These are phyloP conservation scores for Phengaris alcon DNA, from an alignment of 2,888 invertebrate species.

Conservation along the genomic window DNA sequence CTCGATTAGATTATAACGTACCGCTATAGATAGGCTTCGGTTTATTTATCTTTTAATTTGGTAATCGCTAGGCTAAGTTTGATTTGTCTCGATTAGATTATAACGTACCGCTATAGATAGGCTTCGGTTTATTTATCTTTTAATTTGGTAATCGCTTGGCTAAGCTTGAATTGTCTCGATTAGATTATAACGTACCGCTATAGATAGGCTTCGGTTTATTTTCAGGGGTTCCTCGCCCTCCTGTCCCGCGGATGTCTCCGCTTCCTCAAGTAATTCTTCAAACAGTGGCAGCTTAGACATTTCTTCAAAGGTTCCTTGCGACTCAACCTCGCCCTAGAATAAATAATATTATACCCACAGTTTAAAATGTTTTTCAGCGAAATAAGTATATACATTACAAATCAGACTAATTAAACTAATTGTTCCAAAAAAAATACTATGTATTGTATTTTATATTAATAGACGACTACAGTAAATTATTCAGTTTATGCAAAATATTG, in stretches of 20 bases:
- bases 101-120: conserved; percentile 61
- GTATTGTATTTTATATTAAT: too few relatives aligned
- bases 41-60: neutral
- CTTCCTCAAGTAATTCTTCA: conserved; percentile 68
- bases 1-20: conserved; percentile 37
- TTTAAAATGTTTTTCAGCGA: too few relatives aligned
- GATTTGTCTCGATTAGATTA: neutral
- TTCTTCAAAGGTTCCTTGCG: conserved; percentile 76
- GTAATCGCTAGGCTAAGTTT: neutral
- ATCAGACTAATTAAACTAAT: too few relatives aligned
- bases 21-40: conserved; percentile 68
- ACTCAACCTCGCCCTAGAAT: conserved; percentile 80
- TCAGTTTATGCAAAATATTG: too few relatives aligned
- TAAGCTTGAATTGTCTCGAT: neutral
- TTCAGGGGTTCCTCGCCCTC: conserved; percentile 43
- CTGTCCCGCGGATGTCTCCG: conserved; percentile 51
- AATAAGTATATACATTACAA: too few relatives aligned
- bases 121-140: too few relatives aligned
- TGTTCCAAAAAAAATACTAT: too few relatives aligned
- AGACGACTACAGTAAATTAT: too few relatives aligned
- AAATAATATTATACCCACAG: neutral
- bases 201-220: conserved; percentile 59
- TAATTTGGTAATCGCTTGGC: too few relatives aligned
- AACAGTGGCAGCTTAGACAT: conserved; percentile 76
- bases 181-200: conserved; percentile 51